phyloP scores from a whole-genome alignment of 2,113 vertebrate genomes.

The Neoarius graeffei region DNA sequence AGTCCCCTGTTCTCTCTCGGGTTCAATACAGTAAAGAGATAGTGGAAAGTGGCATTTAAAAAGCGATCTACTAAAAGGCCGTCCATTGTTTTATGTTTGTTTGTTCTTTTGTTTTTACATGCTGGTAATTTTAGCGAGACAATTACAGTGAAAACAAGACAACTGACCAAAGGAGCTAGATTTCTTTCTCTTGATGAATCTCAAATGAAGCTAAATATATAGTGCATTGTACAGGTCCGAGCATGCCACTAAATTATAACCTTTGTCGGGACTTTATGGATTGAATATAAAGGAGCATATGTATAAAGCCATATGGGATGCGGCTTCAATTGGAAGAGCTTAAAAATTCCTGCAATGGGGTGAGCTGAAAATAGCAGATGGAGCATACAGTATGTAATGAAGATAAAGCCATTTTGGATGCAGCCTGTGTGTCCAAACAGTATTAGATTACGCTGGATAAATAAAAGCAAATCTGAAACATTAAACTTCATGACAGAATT shows the following conservation, averaged over 20 bases:
- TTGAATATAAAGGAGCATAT: not conserved
- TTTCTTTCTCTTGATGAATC: slow-evolving; percentile 10
- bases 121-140: slow-evolving; percentile 36
- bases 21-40: slow-evolving; percentile 34
- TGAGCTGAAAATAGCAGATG: not conserved
- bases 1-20: slow-evolving; percentile 17
- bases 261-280: not conserved
- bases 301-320: not conserved
- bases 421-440: not conserved
- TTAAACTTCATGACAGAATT: not conserved
- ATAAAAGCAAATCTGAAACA: not conserved
- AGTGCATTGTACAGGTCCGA: not conserved
- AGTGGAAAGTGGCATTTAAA: slow-evolving; percentile 38
- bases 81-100: slow-evolving; percentile 41
- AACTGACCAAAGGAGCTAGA: not conserved
- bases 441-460: not conserved
- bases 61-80: slow-evolving; percentile 37
- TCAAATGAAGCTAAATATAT: not conserved
- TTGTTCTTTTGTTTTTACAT: slow-evolving; percentile 39
- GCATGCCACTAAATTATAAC: not conserved
- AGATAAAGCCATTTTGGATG: not conserved
- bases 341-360: not conserved
- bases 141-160: slow-evolving; percentile 17
- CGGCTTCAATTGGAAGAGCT: not conserved
- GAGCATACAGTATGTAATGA: slow-evolving; percentile 3